Evolutionary conservation across 2,113 vertebrate genomes (phyloP).

Genomic region (Clupea harengus): DNA sequence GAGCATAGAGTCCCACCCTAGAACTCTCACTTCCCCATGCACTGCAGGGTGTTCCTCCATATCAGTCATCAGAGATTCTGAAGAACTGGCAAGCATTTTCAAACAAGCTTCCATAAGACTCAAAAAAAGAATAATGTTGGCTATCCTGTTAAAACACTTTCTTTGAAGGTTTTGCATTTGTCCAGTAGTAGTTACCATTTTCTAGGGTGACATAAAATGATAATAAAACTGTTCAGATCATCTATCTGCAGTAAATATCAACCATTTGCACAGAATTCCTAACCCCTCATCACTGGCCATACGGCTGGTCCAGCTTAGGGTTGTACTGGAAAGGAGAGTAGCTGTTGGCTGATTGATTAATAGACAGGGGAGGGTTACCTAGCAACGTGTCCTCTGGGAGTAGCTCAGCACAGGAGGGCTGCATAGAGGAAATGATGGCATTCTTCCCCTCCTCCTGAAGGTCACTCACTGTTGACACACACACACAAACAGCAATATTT

Average conservation of each 20-base stretch:
- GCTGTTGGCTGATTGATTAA: background rate
- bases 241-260: background rate
- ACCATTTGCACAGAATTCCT: background rate
- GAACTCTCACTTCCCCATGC: background rate
- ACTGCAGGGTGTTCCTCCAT: background rate
- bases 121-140: background rate
- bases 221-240: background rate
- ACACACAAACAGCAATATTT: background rate
- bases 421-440: constrained; percentile 88
- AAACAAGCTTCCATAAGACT: background rate
- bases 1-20: background rate
- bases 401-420: constrained; percentile 72
- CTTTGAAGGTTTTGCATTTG: background rate
- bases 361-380: constrained; percentile 68
- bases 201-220: background rate
- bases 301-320: background rate
- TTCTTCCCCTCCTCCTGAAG: constrained; percentile 94
- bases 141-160: no score
- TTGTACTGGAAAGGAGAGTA: background rate
- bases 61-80: background rate
- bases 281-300: background rate
- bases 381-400: constrained; percentile 88
- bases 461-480: constrained; percentile 80
- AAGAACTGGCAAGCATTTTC: background rate
- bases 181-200: background rate